These are phyloP conservation scores for Tetropium fuscum DNA, from an alignment of 2,888 invertebrate genomes.

Conservation along the genomic window DNA sequence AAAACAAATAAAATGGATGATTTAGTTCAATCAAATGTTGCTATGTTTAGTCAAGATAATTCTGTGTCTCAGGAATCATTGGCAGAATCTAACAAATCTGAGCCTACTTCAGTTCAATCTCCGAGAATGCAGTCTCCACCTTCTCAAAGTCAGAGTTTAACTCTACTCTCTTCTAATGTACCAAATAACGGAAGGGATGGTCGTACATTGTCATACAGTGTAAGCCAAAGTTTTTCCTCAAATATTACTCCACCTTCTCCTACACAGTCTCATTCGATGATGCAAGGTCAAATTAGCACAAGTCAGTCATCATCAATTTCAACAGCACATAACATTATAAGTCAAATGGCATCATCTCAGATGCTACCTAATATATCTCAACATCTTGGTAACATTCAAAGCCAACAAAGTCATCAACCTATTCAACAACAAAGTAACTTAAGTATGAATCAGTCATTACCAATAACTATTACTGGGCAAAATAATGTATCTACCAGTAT, in stretches of 20 bases:
- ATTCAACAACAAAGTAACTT: constrained; percentile 19
- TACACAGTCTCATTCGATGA: constrained; percentile 43
- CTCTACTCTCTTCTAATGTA: constrained; percentile 34
- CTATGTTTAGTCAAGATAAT: constrained; percentile 58
- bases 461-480: constrained; percentile 16
- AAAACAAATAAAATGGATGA: constrained; percentile 66
- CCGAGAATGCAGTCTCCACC: constrained; percentile 31
- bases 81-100: constrained; percentile 54
- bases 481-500: constrained; percentile 20
- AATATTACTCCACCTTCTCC: constrained; percentile 36
- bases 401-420: constrained; percentile 22
- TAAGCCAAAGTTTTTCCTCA: constrained; percentile 31
- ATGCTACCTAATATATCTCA: constrained; percentile 44
- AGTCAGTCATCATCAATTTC: constrained; percentile 38
- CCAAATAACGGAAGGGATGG: constrained; percentile 36
- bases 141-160: constrained; percentile 42
- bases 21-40: constrained; percentile 55
- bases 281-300: constrained; percentile 33
- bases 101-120: constrained; percentile 45
- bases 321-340: constrained; percentile 29
- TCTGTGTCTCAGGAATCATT: constrained; percentile 60
- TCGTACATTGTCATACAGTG: constrained; percentile 27
- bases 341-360: constrained; percentile 39
- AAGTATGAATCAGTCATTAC: background rate
- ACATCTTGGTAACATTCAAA: constrained; percentile 7